Percentiles rank a stretch among this genome's conserved stretches.
Evolutionary conservation across 2,113 vertebrate genomes (phyloP).

Genomic region (Orcinus orca): DNA sequence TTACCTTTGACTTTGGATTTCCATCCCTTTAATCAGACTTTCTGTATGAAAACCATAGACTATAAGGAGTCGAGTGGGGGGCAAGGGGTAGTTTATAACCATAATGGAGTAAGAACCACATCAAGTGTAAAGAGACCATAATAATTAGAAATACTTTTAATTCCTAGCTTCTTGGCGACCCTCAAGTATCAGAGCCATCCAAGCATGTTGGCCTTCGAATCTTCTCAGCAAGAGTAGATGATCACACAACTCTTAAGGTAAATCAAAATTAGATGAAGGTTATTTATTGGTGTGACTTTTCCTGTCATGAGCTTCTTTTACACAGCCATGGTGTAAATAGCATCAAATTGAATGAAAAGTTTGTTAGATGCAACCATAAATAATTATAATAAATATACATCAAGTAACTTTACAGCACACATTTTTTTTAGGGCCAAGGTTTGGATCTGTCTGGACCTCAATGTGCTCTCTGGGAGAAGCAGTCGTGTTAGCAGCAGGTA

Average conservation of each 20-base stretch:
- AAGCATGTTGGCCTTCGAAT: slow-evolving; percentile 35
- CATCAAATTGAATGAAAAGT: slow-evolving; percentile 84
- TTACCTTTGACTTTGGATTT: background rate
- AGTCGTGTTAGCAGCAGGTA: slow-evolving; percentile 85
- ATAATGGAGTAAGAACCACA: background rate
- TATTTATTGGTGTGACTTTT: slow-evolving; percentile 88
- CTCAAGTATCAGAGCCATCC: background rate
- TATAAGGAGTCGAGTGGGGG: background rate
- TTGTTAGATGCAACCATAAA: slow-evolving; percentile 97
- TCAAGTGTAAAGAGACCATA: slow-evolving; percentile 65
- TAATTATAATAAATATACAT: slow-evolving; percentile 98
- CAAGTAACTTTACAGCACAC: slow-evolving; percentile 94
- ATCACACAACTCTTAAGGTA: slow-evolving; percentile 38
- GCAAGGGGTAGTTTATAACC: background rate
- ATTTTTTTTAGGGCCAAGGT: slow-evolving; percentile 82
- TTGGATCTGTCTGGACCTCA: slow-evolving; percentile 78
- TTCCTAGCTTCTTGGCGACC: slow-evolving; percentile 60
- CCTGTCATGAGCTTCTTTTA: slow-evolving; percentile 88
- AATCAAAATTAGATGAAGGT: slow-evolving; percentile 76
- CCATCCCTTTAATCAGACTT: background rate
- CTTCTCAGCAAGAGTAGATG: slow-evolving; percentile 18
- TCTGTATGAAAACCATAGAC: background rate
- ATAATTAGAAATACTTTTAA: slow-evolving; percentile 72
- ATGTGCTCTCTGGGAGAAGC: slow-evolving; percentile 75
- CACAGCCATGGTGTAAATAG: slow-evolving; percentile 88